Conservation (phyloP, 2,888 invertebrate genomes). For the Tetragonula carbonaria region DNA sequence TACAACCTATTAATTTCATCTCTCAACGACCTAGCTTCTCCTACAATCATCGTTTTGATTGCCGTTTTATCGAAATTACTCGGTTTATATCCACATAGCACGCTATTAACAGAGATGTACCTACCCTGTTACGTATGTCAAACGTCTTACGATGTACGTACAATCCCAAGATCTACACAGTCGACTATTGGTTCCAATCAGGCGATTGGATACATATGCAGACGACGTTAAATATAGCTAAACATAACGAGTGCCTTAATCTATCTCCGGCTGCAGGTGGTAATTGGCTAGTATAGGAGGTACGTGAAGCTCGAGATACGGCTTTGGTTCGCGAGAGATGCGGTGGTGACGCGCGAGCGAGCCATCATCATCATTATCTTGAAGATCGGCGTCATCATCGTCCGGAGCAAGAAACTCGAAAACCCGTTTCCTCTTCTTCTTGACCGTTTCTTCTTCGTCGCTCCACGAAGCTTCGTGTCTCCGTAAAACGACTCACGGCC, state of each 20-base stretch:
- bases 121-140: not conserved
- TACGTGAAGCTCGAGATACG: slow-evolving; percentile 52
- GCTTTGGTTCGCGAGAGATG: slow-evolving; percentile 24
- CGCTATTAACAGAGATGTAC: not conserved
- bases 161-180: slow-evolving; percentile 17
- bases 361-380: slow-evolving; percentile 61
- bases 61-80: not conserved
- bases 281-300: slow-evolving; percentile 66
- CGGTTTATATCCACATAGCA: not conserved
- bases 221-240: slow-evolving; percentile 69
- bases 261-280: slow-evolving; percentile 71
- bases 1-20: not conserved
- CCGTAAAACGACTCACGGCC: not conserved
- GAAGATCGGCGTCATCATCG: slow-evolving; percentile 58
- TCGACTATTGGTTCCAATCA: slow-evolving; percentile 1
- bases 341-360: slow-evolving; percentile 27
- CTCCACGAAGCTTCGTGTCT: not conserved
- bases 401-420: slow-evolving; percentile 65
- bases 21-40: slow-evolving; percentile 32
- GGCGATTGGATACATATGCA: slow-evolving; percentile 32
- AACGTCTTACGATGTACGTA: not conserved
- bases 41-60: not conserved
- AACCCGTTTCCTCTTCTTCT: slow-evolving; percentile 60
- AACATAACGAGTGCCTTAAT: slow-evolving; percentile 71
- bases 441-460: slow-evolving; percentile 28